Evolutionary conservation across 2,888 invertebrate species (phyloP).

Genomic region (Eubasilissa splendida): DNA sequence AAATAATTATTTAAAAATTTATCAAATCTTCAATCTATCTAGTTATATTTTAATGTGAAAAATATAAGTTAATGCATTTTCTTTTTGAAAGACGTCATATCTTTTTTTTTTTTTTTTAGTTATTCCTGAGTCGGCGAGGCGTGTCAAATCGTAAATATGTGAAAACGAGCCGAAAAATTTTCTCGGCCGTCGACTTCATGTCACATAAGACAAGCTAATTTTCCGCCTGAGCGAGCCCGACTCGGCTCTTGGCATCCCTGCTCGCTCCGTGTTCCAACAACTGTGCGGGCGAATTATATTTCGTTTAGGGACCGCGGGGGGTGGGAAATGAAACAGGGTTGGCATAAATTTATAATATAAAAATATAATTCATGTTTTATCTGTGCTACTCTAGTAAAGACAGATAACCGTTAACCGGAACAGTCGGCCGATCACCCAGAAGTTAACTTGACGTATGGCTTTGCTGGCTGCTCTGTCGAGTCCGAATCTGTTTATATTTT

Average conservation of each 20-base stretch:
- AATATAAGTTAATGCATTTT: no score
- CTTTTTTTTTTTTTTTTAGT: constrained; percentile 2
- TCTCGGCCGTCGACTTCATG: constrained; percentile 3
- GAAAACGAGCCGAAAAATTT: constrained; percentile 44
- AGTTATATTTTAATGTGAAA: no score
- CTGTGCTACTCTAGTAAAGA: no score
- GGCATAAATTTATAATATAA: neutral
- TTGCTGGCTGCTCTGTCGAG: no score
- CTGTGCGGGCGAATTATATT: constrained; percentile 15
- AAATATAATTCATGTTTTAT: no score
- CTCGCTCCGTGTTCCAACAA: neutral
- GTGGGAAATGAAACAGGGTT: neutral
- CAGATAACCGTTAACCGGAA: no score
- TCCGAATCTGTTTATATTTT: no score
- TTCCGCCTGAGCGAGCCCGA: constrained; percentile 49
- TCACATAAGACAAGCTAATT: constrained; percentile 54
- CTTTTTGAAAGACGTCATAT: no score
- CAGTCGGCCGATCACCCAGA: no score
- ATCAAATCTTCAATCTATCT: no score
- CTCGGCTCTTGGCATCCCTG: constrained; percentile 30
- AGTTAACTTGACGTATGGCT: no score
- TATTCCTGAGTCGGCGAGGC: constrained; percentile 8
- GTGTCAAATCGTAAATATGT: constrained; percentile 45
- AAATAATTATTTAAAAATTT: no score
- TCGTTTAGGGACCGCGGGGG: neutral